These are phyloP conservation scores for Pristionchus exspectatus DNA, from an alignment of 2,888 invertebrate genomes.

Conservation along the genomic window DNA sequence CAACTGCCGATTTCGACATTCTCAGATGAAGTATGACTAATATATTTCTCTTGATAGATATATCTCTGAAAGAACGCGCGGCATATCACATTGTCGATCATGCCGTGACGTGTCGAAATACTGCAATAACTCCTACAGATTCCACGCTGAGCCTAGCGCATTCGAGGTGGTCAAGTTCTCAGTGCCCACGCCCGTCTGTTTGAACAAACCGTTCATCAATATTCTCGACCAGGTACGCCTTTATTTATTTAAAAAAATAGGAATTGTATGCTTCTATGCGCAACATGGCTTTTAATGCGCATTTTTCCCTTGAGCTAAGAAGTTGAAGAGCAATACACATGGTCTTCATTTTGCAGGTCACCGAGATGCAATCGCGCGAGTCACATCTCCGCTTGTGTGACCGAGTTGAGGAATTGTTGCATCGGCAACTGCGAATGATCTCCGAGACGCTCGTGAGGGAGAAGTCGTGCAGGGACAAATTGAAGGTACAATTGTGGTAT, in stretches of 20 bases:
- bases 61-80: background rate
- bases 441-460: slow-evolving; percentile 71
- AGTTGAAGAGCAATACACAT: background rate
- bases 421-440: slow-evolving; percentile 68
- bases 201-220: slow-evolving; percentile 79
- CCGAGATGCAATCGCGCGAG: slow-evolving; percentile 68
- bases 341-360: slow-evolving; percentile 57
- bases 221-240: slow-evolving; percentile 76
- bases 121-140: slow-evolving; percentile 46
- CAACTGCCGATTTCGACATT: background rate
- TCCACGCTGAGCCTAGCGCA: slow-evolving; percentile 14
- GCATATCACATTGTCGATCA: no score
- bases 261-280: no score
- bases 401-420: slow-evolving; percentile 73
- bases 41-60: background rate
- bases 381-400: slow-evolving; percentile 68
- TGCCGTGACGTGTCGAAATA: no score
- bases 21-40: slow-evolving; percentile 3
- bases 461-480: slow-evolving; percentile 64
- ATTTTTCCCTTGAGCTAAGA: no score
- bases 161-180: slow-evolving; percentile 76
- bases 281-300: no score
- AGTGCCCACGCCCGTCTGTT: slow-evolving; percentile 71
- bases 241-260: no score
- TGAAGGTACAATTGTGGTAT: slow-evolving; percentile 58